Conservation (phyloP, 2,888 invertebrate species). For the Antheraea yamamai region DNA sequence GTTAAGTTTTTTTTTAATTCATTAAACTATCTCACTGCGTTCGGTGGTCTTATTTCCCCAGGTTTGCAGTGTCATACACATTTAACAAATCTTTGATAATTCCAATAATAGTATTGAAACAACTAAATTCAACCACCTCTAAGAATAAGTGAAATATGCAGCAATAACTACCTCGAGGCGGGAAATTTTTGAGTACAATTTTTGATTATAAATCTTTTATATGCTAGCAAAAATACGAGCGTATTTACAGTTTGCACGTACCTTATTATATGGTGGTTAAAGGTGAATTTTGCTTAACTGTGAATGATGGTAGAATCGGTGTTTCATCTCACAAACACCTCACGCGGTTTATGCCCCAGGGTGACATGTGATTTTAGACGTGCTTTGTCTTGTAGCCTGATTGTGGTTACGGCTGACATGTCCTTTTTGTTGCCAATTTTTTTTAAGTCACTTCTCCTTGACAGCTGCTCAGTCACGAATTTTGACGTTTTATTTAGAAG, state of each 20-base stretch:
- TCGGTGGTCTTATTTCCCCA: too few species aligned
- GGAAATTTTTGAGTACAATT: slow-evolving; percentile 40
- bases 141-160: slow-evolving; percentile 17
- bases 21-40: too few species aligned
- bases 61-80: too few species aligned
- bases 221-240: slow-evolving; percentile 20
- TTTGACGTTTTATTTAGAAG: not conserved
- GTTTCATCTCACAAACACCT: slow-evolving; percentile 16
- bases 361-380: slow-evolving; percentile 64
- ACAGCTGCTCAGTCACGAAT: not conserved
- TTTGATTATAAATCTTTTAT: slow-evolving; percentile 48
- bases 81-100: too few species aligned
- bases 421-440: slow-evolving; percentile 19
- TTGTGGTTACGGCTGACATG: slow-evolving; percentile 29
- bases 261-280: not conserved
- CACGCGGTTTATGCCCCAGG: slow-evolving; percentile 51
- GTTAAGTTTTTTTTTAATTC: too few species aligned
- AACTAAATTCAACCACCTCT: slow-evolving; percentile 14
- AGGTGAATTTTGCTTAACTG: not conserved
- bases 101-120: too few species aligned
- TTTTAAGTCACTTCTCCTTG: not conserved
- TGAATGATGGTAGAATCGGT: not conserved
- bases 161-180: slow-evolving; percentile 27
- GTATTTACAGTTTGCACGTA: not conserved
- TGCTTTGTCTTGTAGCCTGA: slow-evolving; percentile 56